These are phyloP conservation scores for Platycheirus rosarum DNA, from an alignment of 2,888 invertebrate genomes.

Conservation along the genomic window DNA sequence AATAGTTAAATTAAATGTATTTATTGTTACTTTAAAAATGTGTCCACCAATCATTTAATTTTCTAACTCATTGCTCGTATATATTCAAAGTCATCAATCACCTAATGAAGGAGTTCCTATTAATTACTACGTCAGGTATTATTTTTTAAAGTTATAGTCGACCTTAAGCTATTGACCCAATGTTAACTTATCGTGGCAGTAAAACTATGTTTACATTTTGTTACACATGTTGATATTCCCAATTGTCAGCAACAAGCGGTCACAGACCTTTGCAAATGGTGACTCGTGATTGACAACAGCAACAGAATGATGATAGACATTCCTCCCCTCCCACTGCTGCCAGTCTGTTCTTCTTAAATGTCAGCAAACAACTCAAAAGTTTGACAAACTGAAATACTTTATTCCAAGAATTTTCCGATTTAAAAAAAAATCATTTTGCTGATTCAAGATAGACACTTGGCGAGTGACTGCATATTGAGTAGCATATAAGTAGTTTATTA, in stretches of 20 bases:
- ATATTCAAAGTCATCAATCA: too few relatives aligned
- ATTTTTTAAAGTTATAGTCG: too few relatives aligned
- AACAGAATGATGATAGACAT: slow-evolving; percentile 2
- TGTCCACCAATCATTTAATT: too few relatives aligned
- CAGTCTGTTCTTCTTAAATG: slow-evolving; percentile 2
- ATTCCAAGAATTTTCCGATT: slow-evolving; percentile 12
- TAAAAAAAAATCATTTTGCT: slow-evolving; percentile 1
- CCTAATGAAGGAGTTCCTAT: too few relatives aligned
- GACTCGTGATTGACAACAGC: neutral
- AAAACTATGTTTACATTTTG: slow-evolving; percentile 1
- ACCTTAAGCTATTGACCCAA: neutral
- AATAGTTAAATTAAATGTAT: too few relatives aligned
- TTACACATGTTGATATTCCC: slow-evolving; percentile 16
- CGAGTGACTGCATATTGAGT: neutral
- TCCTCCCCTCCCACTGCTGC: slow-evolving; percentile 5
- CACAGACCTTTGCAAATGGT: neutral
- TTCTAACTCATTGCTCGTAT: too few relatives aligned
- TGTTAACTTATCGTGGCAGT: neutral
- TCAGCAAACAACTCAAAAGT: slow-evolving; percentile 2
- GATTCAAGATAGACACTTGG: neutral
- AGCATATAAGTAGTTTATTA: neutral
- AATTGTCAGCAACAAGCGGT: slow-evolving; percentile 8
- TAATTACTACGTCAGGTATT: too few relatives aligned
- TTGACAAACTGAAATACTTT: neutral
- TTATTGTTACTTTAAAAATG: too few relatives aligned